Evolutionary conservation across 2,888 invertebrate genomes (phyloP).

Genomic region (Coelopa pilipes): DNA sequence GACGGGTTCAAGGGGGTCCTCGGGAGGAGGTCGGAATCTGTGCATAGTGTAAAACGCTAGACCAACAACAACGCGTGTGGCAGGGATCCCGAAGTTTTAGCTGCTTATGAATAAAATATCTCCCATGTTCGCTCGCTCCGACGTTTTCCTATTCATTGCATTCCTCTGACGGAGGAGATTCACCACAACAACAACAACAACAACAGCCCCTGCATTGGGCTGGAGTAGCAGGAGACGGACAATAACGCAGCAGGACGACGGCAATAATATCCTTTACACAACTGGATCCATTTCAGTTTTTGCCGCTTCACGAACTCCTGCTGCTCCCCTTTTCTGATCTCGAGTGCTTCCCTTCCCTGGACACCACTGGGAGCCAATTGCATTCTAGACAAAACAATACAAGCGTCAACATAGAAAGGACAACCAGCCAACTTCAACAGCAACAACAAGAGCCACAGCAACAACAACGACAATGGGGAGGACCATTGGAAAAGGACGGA

Average conservation of each 20-base stretch:
- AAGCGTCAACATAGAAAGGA: constrained; percentile 30
- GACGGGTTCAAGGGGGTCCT: no score
- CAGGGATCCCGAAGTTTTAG: not conserved
- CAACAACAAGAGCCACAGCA: no score
- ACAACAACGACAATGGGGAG: constrained; percentile 9
- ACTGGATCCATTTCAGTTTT: no score
- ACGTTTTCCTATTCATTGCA: constrained; percentile 34
- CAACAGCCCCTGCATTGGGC: not conserved
- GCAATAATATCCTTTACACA: constrained; percentile 33
- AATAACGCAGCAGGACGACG: constrained; percentile 25
- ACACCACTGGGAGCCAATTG: constrained; percentile 43
- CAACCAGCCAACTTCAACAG: not conserved
- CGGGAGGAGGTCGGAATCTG: no score
- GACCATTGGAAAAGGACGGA: no score
- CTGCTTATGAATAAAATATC: constrained; percentile 38
- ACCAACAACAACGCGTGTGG: not conserved
- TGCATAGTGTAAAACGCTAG: no score
- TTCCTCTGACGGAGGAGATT: no score
- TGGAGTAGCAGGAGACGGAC: not conserved
- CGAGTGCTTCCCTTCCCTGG: constrained; percentile 17
- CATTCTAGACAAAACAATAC: constrained; percentile 42
- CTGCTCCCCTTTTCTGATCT: not conserved
- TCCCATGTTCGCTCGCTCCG: constrained; percentile 18
- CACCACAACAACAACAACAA: constrained; percentile 16
- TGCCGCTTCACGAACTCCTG: no score